Percentiles rank a stretch among this genome's conserved stretches.
Evolutionary conservation across 2,888 invertebrate genomes (phyloP).

Genomic region (Nomada fabriciana): DNA sequence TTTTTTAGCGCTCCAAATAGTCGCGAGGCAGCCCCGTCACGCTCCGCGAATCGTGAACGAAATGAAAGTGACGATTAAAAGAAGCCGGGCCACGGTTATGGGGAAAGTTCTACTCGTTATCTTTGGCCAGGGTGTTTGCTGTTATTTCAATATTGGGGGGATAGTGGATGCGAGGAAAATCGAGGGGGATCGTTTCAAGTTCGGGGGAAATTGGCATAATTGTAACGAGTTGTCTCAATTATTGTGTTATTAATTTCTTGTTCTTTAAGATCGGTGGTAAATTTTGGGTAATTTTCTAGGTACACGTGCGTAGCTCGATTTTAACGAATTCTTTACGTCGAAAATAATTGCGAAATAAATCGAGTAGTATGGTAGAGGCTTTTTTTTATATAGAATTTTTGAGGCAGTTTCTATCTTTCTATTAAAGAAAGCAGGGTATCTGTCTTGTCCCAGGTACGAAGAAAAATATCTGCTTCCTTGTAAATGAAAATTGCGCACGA

Average conservation of each 20-base stretch:
- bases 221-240: too few species aligned
- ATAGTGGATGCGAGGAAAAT: too few species aligned
- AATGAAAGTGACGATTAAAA: conserved; percentile 78
- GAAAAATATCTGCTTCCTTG: neutral
- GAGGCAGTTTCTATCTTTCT: neutral
- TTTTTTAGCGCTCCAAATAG: conserved; percentile 69
- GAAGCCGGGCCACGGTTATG: conserved; percentile 52
- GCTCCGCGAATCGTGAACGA: conserved; percentile 69
- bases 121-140: neutral
- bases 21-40: conserved; percentile 61
- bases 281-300: too few species aligned
- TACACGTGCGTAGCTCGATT: too few species aligned
- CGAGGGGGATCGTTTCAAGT: too few species aligned
- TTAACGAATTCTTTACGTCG: too few species aligned
- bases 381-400: too few species aligned
- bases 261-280: too few species aligned
- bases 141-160: neutral
- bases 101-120: conserved; percentile 53
- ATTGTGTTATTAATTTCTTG: too few species aligned
- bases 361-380: too few species aligned
- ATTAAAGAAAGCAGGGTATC: neutral
- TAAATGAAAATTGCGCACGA: conserved; percentile 29
- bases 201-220: too few species aligned
- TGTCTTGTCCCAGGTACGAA: neutral
- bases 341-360: neutral